phyloP scores from a whole-genome alignment of 2,113 vertebrate species.

The Natator depressus region DNA sequence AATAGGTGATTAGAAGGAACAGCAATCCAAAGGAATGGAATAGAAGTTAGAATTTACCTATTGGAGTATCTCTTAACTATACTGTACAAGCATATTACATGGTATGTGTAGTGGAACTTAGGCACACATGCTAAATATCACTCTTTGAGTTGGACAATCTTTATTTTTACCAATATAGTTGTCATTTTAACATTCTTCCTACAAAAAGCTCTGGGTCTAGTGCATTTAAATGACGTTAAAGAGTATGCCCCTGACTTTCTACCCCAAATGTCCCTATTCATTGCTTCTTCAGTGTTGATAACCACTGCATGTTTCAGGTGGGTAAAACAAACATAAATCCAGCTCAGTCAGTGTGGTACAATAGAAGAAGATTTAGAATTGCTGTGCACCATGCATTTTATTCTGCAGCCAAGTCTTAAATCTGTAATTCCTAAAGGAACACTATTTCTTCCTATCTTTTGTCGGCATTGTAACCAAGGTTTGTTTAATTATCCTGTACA shows the following conservation, averaged over 20 bases:
- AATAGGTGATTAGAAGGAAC: background rate
- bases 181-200: background rate
- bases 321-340: background rate
- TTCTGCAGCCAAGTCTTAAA: background rate
- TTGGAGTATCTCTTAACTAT: background rate
- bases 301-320: background rate
- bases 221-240: background rate
- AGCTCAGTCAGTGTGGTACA: background rate
- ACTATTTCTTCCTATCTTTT: background rate
- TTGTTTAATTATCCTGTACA: background rate
- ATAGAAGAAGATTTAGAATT: background rate
- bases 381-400: fast-evolving
- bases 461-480: background rate
- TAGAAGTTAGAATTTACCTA: background rate
- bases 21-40: background rate
- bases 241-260: background rate
- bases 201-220: background rate
- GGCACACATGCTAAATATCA: background rate
- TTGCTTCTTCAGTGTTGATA: background rate
- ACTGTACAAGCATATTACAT: fast-evolving
- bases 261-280: background rate
- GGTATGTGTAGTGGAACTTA: fast-evolving
- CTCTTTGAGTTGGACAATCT: background rate
- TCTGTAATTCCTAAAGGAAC: background rate
- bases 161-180: background rate